Evolutionary conservation across 2,888 invertebrate species (phyloP).

Genomic region (Patella ulyssiponensis): DNA sequence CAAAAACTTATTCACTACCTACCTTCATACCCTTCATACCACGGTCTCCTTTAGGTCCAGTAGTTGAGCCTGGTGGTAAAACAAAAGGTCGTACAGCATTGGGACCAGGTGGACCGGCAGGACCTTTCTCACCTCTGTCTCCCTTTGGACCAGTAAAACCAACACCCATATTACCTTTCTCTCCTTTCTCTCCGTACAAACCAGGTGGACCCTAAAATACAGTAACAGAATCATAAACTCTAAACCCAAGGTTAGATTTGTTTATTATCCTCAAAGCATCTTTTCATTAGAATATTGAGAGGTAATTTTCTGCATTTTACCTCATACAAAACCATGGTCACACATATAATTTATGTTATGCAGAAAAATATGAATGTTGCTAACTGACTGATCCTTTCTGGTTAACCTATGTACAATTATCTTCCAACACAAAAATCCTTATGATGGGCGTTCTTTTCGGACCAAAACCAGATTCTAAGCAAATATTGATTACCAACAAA

Average conservation of each 20-base stretch:
- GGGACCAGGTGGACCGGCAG: constrained; percentile 41
- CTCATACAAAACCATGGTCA: too few species aligned
- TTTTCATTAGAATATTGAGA: not conserved
- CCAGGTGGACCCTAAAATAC: constrained; percentile 53
- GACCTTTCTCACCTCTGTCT: constrained; percentile 48
- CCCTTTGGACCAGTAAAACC: constrained; percentile 51
- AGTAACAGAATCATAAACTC: not conserved
- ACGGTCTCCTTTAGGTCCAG: constrained; percentile 48
- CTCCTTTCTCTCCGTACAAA: constrained; percentile 69
- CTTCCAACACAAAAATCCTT: too few species aligned
- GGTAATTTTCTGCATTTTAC: too few species aligned
- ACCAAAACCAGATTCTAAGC: too few species aligned
- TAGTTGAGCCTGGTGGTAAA: constrained; percentile 21
- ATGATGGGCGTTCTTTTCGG: too few species aligned
- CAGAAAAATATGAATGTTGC: too few species aligned
- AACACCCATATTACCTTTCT: constrained; percentile 64
- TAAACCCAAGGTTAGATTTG: not conserved
- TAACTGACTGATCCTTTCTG: too few species aligned
- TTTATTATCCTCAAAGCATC: not conserved
- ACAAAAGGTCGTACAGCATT: constrained; percentile 23
- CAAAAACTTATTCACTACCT: not conserved
- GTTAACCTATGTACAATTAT: too few species aligned
- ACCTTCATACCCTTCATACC: constrained; percentile 45
- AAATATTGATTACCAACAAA: too few species aligned
- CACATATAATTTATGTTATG: too few species aligned